These are phyloP conservation scores for Erythrolamprus reginae DNA, from an alignment of 2,113 vertebrate species.

Conservation along the genomic window DNA sequence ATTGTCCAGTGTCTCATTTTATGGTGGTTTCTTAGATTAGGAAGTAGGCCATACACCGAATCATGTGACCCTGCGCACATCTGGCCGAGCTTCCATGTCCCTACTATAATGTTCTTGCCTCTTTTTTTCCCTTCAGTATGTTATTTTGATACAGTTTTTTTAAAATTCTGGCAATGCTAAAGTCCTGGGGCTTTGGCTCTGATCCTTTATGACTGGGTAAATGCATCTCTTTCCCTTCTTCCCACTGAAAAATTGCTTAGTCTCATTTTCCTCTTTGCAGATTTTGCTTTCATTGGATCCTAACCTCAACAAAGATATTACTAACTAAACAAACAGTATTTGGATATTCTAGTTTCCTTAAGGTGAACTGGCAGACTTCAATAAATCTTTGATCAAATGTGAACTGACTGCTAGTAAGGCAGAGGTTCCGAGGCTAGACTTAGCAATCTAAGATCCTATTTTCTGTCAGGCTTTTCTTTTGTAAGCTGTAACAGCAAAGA, in stretches of 20 bases:
- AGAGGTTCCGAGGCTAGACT: constrained; percentile 20
- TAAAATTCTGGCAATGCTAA: not conserved
- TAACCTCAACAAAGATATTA: constrained; percentile 38
- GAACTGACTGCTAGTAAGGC: constrained; percentile 24
- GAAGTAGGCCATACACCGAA: too few relatives aligned
- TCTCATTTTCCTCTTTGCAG: constrained; percentile 11
- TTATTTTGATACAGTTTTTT: not conserved
- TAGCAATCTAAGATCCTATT: constrained; percentile 16
- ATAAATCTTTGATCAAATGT: constrained; percentile 44
- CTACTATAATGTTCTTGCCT: not conserved
- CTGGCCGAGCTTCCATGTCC: not conserved
- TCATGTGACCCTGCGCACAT: not conserved
- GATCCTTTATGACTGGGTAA: not conserved
- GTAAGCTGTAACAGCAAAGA: not conserved
- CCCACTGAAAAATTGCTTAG: not conserved
- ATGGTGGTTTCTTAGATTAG: not conserved
- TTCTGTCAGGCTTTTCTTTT: constrained; percentile 9
- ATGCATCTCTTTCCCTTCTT: not conserved
- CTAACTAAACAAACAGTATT: constrained; percentile 20
- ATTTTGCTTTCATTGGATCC: constrained; percentile 14
- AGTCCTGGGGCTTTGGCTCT: not conserved
- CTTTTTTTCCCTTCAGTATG: too few relatives aligned
- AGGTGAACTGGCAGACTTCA: constrained; percentile 30
- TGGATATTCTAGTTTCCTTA: constrained; percentile 36
- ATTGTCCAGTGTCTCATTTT: not conserved